Evolutionary conservation across 1,140 invertebrate species (phyloP).

Genomic region (Mizuhopecten yessoensis): DNA sequence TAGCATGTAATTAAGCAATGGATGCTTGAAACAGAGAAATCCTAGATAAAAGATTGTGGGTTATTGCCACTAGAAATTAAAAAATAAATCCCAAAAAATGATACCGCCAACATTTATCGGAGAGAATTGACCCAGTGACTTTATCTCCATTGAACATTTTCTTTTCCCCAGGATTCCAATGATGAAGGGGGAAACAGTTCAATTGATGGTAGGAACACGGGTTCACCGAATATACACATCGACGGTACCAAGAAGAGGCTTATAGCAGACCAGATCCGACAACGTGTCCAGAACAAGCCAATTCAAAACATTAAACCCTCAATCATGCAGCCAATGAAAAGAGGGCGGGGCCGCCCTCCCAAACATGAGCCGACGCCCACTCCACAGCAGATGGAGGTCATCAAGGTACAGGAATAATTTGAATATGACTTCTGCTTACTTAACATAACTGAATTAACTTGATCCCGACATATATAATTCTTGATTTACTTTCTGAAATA

Average conservation of each 20-base stretch:
- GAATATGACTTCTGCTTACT: no score
- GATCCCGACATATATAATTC: no score
- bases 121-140: no score
- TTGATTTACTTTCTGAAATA: no score
- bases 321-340: constrained; percentile 64
- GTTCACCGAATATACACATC: constrained; percentile 67
- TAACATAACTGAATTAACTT: no score
- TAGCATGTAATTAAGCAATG: no score
- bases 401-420: no score
- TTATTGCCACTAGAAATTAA: not conserved
- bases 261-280: constrained; percentile 77
- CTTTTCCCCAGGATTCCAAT: not conserved
- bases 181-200: not conserved
- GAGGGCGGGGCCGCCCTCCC: constrained; percentile 68
- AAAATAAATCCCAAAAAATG: not conserved
- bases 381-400: not conserved
- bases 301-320: constrained; percentile 54
- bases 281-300: constrained; percentile 71
- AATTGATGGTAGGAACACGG: not conserved
- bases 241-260: constrained; percentile 76
- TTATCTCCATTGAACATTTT: no score
- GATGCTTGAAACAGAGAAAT: no score
- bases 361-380: constrained; percentile 46
- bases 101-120: no score
- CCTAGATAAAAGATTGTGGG: not conserved